Evolutionary conservation across 2,797 vertebrate genomes (phyloP).

Genomic region (Trematomus bernacchii): DNA sequence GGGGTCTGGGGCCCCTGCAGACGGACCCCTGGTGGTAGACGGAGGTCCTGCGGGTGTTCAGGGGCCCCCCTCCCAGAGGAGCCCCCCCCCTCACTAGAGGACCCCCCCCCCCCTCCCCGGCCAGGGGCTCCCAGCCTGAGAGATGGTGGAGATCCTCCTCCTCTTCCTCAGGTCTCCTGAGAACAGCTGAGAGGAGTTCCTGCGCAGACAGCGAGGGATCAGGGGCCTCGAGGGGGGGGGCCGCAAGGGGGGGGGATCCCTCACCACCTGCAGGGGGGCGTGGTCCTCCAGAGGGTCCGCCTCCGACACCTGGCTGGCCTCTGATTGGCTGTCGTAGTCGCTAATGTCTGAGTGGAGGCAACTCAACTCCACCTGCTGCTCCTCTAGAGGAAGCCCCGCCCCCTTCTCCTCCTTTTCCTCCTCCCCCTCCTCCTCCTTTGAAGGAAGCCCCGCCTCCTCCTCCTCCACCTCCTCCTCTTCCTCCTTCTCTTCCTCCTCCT

Average conservation of each 20-base stretch:
- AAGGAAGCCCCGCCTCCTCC: constrained; percentile 5
- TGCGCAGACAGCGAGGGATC: constrained; percentile 87
- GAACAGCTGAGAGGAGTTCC: constrained; percentile 84
- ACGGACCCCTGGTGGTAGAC: constrained; percentile 65
- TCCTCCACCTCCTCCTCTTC: constrained; percentile 2
- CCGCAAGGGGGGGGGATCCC: constrained; percentile 24
- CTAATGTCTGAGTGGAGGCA: constrained; percentile 68
- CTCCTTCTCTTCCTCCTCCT: constrained; percentile 24
- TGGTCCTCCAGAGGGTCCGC: constrained; percentile 46
- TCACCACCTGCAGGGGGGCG: constrained; percentile 38
- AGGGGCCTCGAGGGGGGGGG: constrained; percentile 59
- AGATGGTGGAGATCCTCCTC: constrained; percentile 78
- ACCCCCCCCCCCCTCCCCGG: constrained; percentile 47
- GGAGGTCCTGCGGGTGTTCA: constrained; percentile 74
- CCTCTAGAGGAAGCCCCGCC: constrained; percentile 12
- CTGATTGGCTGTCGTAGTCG: constrained; percentile 66
- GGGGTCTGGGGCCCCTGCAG: constrained; percentile 69
- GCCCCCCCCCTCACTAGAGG: too few species aligned
- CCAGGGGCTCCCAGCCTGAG: constrained; percentile 76
- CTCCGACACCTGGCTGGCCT: constrained; percentile 56
- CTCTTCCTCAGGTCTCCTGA: constrained; percentile 75
- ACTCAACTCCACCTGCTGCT: constrained; percentile 76
- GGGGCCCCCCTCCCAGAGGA: constrained; percentile 17
- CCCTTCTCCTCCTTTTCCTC: not conserved
- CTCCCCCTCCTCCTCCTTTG: constrained; percentile 72